Conservation (phyloP, 2,888 invertebrate species). For the Ophion costatus region DNA sequence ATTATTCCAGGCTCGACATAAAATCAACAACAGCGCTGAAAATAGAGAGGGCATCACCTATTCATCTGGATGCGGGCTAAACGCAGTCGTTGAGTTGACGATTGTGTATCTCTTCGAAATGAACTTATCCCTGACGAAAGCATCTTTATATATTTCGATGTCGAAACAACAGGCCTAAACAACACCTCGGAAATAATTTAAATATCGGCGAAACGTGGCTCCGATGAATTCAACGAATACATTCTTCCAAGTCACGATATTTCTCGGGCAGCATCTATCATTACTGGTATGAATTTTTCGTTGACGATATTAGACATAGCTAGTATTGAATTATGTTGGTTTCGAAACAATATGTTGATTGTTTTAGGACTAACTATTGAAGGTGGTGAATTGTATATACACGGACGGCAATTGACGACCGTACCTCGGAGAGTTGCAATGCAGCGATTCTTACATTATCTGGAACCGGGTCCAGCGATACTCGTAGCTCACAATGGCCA, state of each 20-base stretch:
- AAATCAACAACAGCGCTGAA: conserved; percentile 20
- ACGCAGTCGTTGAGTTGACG: conserved; percentile 20
- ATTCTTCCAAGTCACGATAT: conserved; percentile 29
- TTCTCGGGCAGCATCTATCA: conserved; percentile 4
- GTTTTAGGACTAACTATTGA: conserved; percentile 22
- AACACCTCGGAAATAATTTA: conserved; percentile 36
- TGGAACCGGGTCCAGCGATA: conserved; percentile 24
- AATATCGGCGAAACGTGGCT: conserved; percentile 38
- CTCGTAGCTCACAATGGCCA: conserved; percentile 46
- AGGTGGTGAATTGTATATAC: conserved; percentile 33
- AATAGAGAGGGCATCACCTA: conserved; percentile 47
- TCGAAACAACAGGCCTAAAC: conserved; percentile 38
- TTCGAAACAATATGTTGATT: neutral
- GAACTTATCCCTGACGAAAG: conserved; percentile 2
- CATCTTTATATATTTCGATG: conserved; percentile 23
- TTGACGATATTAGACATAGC: neutral
- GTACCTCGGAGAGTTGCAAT: conserved; percentile 23
- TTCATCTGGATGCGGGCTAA: conserved; percentile 39
- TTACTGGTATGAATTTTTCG: conserved; percentile 1
- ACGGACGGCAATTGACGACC: conserved; percentile 19
- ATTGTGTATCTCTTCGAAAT: neutral
- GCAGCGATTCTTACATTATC: conserved; percentile 28
- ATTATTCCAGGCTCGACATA: conserved; percentile 11
- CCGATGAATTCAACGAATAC: conserved; percentile 40
- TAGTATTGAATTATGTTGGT: neutral